Base-by-base conservation (phyloP, 2,113 vertebrate genomes). In the Misgurnus mizolepis region DNA sequence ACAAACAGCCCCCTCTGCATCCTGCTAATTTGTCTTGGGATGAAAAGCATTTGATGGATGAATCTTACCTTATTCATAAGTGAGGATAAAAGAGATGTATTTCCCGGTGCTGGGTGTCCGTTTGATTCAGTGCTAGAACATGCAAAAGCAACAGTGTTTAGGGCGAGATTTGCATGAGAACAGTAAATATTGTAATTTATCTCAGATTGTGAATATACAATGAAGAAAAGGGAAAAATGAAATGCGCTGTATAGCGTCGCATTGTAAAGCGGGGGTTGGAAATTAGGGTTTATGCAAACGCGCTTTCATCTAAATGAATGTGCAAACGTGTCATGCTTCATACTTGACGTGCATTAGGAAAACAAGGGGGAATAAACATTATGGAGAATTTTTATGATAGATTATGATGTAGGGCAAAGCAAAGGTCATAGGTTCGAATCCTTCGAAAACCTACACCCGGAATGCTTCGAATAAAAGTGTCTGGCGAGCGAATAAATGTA, bases 41-140 rank as follows among this genome's bases (percentile, higher is more conserved):
- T 85, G 93, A 95, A 95, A 94, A 95, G 94, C 91, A 86, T 92
- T 94, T 96, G 96, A 97, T 96, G 93, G 95, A 96, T 96, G 95
- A 92, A 92, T 94, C 96, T 98, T 98, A 99, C 98, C 98, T 98
- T 98, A 97, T 97, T 98, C 95, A 98, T 96, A 96, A 98, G 95
- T 92, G 96, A 97, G 94, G 96, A 97, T 96, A 98, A 98, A 95
- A 98, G 96, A 96, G 95, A 98, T 95, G 96, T 95, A 96, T 98
- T 98, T 94, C 95, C 95, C 7, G 94, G 94, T 91, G 94, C 95
- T 90, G 95, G 93, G 89, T 97, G 97, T 94, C 96, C 96, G 92
- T 98, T 98, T 97, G 98, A 98, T 96, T 98, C 97, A 96, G 96
- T 95, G 93, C 96, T 98, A 91, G 91, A 97, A 97, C 91, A 95